A percentile compares a stretch with the other conserved stretches of the same genome.
Conservation (phyloP, 2,113 vertebrate species). For the Rhegmatorhina hoffmannsi region DNA sequence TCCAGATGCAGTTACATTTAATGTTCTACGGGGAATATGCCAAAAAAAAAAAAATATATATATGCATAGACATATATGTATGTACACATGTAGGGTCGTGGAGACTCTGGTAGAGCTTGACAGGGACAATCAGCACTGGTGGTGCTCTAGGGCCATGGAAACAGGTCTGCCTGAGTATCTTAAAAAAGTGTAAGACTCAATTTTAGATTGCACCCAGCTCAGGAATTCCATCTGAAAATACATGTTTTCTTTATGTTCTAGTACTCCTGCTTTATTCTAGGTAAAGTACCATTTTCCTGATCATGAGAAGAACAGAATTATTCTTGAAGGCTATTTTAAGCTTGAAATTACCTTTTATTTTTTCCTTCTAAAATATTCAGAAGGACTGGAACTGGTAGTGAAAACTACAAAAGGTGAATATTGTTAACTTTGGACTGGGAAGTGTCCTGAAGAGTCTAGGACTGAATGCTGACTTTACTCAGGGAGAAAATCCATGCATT, state of each 20-base stretch:
- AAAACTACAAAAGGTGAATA: neutral
- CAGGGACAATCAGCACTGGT: neutral
- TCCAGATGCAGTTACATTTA: neutral
- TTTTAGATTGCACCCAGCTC: neutral
- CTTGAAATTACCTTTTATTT: neutral
- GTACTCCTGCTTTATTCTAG: neutral
- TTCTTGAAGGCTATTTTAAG: neutral
- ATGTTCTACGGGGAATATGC: neutral
- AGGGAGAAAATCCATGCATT: neutral
- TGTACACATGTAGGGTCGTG: fast-evolving
- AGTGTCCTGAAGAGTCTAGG: neutral
- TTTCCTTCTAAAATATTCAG: neutral
- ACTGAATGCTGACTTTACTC: neutral
- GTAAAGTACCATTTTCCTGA: neutral
- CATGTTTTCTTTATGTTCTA: neutral
- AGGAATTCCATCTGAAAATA: neutral
- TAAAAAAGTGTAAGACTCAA: neutral
- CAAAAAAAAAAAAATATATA: neutral
- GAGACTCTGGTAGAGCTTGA: neutral
- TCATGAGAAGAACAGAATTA: neutral
- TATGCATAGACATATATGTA: neutral
- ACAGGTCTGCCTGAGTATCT: neutral
- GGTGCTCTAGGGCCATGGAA: neutral
- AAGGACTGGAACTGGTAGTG: neutral
- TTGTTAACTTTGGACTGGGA: neutral